phyloP scores from a whole-genome alignment of 2,888 invertebrate genomes.

The Helobdella robusta region DNA sequence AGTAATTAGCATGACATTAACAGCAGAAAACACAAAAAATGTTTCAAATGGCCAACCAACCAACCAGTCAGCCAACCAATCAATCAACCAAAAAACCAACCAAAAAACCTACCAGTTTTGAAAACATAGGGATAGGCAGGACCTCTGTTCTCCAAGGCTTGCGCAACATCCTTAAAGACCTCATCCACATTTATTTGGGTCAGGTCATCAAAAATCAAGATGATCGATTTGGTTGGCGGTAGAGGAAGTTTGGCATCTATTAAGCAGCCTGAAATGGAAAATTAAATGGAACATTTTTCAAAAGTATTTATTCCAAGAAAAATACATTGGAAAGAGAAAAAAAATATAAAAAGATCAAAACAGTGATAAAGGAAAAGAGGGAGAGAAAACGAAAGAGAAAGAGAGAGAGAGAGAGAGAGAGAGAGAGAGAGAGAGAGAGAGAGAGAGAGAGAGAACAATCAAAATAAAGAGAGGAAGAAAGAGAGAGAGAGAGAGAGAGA shows the following conservation, averaged over 20 bases:
- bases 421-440: too few relatives aligned
- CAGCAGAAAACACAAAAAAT: neutral
- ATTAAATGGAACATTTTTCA: too few relatives aligned
- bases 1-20: neutral
- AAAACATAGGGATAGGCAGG: constrained; percentile 34
- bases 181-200: constrained; percentile 41
- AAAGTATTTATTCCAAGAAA: too few relatives aligned
- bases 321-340: neutral
- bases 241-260: constrained; percentile 32
- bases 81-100: neutral
- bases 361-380: neutral
- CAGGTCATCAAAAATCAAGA: constrained; percentile 44
- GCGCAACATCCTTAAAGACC: constrained; percentile 41
- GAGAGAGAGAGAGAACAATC: too few relatives aligned
- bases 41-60: neutral
- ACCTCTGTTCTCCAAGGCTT: constrained; percentile 42
- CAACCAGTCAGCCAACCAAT: neutral
- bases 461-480: too few relatives aligned
- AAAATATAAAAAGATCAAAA: neutral
- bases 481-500: too few relatives aligned
- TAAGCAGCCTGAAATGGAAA: constrained; percentile 39
- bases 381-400: too few relatives aligned
- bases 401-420: too few relatives aligned
- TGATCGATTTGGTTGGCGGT: constrained; percentile 34
- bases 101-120: constrained; percentile 14